A percentile compares a stretch with the other conserved stretches of the same genome.
phyloP scores from a whole-genome alignment of 2,888 invertebrate species.

The Ceratothoa steindachneri region DNA sequence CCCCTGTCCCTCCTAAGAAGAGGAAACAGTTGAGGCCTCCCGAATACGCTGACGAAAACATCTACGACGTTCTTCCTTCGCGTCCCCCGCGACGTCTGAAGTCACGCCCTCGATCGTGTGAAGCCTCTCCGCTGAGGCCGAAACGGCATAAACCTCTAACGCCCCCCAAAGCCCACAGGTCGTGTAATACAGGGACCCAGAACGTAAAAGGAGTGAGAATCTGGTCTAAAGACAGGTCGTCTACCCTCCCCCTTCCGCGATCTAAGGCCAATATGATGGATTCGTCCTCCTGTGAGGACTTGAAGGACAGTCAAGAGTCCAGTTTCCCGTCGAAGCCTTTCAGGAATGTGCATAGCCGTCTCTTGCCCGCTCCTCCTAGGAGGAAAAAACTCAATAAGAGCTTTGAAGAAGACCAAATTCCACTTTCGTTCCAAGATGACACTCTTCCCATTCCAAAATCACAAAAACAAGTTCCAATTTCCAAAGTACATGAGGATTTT shows the following conservation, averaged over 20 bases:
- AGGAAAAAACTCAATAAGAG: neutral
- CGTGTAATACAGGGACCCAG: no score
- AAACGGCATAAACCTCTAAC: conserved; percentile 20
- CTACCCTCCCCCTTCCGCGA: neutral
- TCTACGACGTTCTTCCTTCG: conserved; percentile 11
- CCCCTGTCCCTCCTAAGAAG: conserved; percentile 44
- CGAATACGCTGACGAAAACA: conserved; percentile 20
- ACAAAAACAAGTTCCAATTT: neutral
- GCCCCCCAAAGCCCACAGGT: no score
- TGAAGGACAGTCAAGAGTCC: neutral
- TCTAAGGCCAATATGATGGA: neutral
- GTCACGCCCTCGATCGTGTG: conserved; percentile 19
- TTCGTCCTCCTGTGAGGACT: no score
- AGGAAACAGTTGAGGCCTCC: conserved; percentile 10
- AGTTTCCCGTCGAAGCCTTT: conserved; percentile 13
- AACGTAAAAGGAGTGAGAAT: neutral
- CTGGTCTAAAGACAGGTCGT: neutral
- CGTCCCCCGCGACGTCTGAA: conserved; percentile 32
- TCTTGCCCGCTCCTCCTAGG: neutral
- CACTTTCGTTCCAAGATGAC: neutral
- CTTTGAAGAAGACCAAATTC: neutral
- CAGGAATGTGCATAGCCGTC: conserved; percentile 2
- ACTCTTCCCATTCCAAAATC: neutral
- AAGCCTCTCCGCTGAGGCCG: conserved; percentile 21
- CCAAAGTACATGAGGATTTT: neutral